phyloP scores from a whole-genome alignment of 2,797 vertebrate species.

The Salmo trutta region DNA sequence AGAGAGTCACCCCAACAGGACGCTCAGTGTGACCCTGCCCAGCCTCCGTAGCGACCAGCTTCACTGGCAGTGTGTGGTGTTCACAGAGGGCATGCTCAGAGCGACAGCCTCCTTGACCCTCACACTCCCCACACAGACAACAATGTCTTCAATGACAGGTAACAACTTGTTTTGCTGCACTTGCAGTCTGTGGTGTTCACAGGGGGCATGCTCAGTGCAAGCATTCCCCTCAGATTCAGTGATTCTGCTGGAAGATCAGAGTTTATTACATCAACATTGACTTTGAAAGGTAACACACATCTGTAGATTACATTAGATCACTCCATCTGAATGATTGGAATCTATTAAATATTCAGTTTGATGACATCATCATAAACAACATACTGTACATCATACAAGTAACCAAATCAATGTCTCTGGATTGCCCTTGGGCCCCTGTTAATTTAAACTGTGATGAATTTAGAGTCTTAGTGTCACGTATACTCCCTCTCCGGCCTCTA shows the following conservation, averaged over 20 bases:
- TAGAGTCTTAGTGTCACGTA: not conserved
- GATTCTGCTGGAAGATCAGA: not conserved
- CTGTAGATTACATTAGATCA: not conserved
- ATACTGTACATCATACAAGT: no score
- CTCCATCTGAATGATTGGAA: not conserved
- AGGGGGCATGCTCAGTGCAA: conserved; percentile 22
- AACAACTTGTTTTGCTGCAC: no score
- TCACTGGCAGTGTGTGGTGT: conserved; percentile 41
- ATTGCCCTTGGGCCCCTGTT: not conserved
- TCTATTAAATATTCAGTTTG: no score
- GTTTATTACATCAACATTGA: not conserved
- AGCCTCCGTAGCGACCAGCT: conserved; percentile 9
- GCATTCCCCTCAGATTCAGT: conserved; percentile 14
- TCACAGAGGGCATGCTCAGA: conserved; percentile 27
- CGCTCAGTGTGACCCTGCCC: conserved; percentile 27
- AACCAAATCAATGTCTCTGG: not conserved
- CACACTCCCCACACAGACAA: not conserved
- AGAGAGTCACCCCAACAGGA: not conserved
- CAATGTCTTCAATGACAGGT: not conserved
- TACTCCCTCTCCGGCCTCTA: no score
- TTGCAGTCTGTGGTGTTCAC: conserved; percentile 41
- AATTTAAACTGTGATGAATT: no score
- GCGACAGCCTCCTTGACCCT: conserved; percentile 16
- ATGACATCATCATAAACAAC: no score
- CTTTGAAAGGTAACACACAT: not conserved